Percentiles rank a stretch among this genome's conserved stretches.
Evolutionary conservation across 1,140 invertebrate species (phyloP).

Genomic region (Pentalonia nigronervosa): DNA sequence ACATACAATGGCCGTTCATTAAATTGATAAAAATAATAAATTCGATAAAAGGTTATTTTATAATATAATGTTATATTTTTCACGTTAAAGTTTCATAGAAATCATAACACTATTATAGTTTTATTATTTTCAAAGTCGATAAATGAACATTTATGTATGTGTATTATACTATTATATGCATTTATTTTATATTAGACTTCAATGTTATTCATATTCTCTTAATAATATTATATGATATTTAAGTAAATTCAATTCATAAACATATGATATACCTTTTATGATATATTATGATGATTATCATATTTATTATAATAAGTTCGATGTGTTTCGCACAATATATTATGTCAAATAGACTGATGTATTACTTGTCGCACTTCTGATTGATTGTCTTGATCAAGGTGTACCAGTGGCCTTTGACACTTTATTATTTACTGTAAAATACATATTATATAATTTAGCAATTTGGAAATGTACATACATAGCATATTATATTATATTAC

Average conservation of each 20-base stretch:
- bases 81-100: neutral
- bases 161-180: neutral
- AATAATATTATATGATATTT: neutral
- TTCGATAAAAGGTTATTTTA: neutral
- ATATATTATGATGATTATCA: neutral
- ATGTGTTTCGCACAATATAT: neutral
- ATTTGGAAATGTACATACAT: neutral
- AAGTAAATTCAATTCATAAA: neutral
- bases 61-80: neutral
- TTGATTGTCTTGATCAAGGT: neutral
- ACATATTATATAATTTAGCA: neutral
- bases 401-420: neutral
- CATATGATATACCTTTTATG: neutral
- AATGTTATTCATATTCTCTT: neutral
- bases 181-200: neutral
- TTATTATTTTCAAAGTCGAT: neutral
- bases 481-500: neutral
- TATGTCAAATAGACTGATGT: neutral
- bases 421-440: neutral
- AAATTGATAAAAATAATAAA: neutral
- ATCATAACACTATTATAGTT: neutral
- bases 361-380: neutral
- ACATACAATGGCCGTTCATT: neutral
- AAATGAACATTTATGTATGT: neutral
- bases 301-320: neutral